These are phyloP conservation scores for Mactra quadrangularis DNA, from an alignment of 1,140 invertebrate genomes.

Conservation along the genomic window DNA sequence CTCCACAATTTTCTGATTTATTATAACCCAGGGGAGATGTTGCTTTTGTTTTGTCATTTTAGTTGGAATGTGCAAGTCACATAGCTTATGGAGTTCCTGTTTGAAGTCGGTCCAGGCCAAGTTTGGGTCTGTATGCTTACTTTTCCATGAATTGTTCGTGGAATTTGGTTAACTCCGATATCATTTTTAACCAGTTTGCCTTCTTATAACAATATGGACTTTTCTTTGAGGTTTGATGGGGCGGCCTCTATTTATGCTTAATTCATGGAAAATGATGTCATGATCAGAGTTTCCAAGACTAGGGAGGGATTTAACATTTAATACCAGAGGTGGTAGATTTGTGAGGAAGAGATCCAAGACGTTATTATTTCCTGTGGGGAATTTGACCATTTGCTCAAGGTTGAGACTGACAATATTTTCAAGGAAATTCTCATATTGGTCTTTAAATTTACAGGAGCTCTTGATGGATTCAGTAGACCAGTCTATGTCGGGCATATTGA, in stretches of 20 bases:
- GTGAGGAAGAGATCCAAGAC: conserved; percentile 25
- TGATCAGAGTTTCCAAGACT: conserved; percentile 43
- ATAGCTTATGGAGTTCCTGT: neutral
- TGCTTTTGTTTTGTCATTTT: conserved; percentile 11
- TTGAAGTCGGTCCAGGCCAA: neutral
- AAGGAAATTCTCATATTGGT: neutral
- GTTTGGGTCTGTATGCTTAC: too few species aligned
- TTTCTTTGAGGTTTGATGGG: conserved; percentile 6
- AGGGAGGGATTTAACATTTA: conserved; percentile 18
- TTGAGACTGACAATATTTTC: conserved; percentile 9
- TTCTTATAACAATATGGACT: conserved; percentile 9
- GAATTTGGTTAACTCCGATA: neutral
- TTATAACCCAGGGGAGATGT: conserved; percentile 9
- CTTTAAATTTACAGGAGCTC: conserved; percentile 5
- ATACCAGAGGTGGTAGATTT: conserved; percentile 22
- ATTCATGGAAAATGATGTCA: conserved; percentile 49
- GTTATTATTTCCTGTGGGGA: conserved; percentile 38
- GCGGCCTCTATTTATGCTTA: conserved; percentile 29
- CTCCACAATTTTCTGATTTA: conserved; percentile 6
- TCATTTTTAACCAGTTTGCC: conserved; percentile 19
- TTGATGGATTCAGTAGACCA: neutral
- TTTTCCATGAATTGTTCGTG: too few species aligned
- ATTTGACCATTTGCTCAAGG: conserved; percentile 44
- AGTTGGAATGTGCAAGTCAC: neutral
- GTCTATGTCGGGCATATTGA: conserved; percentile 22